Conservation (phyloP, 2,888 invertebrate genomes). For the Ecdyonurus torrentis region DNA sequence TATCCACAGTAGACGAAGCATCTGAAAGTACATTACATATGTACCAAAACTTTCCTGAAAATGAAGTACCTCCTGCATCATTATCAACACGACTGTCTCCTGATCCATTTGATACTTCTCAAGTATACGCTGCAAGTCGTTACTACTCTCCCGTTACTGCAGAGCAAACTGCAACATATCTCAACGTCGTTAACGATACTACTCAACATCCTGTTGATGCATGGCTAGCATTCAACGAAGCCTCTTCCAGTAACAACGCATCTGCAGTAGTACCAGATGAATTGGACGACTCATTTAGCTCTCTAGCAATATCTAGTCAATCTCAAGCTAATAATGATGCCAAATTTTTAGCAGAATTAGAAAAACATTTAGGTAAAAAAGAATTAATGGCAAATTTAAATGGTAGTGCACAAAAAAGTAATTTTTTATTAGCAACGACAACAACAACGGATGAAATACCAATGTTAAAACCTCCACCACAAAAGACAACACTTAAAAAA, state of each 20-base stretch:
- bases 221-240: not conserved
- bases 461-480: constrained; percentile 31
- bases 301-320: not conserved
- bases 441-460: constrained; percentile 22
- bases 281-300: not conserved
- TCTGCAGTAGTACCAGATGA: too few species aligned
- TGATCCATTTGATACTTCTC: constrained; percentile 53
- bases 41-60: constrained; percentile 12
- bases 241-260: not conserved
- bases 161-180: not conserved
- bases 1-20: not conserved
- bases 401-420: constrained; percentile 20
- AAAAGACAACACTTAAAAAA: constrained; percentile 22
- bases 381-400: constrained; percentile 28
- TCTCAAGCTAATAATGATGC: constrained; percentile 26
- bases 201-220: not conserved
- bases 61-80: not conserved
- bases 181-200: not conserved
- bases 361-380: constrained; percentile 38
- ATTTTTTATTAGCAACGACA: too few species aligned
- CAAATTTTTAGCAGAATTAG: constrained; percentile 44
- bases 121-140: constrained; percentile 19
- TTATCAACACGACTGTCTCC: constrained; percentile 15
- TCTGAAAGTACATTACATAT: constrained; percentile 7
- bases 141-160: not conserved